A percentile compares a stretch with the other conserved stretches of the same genome.
These are phyloP conservation scores for Drosophila repletoides DNA, from an alignment of 1,140 invertebrate genomes.

Conservation along the genomic window DNA sequence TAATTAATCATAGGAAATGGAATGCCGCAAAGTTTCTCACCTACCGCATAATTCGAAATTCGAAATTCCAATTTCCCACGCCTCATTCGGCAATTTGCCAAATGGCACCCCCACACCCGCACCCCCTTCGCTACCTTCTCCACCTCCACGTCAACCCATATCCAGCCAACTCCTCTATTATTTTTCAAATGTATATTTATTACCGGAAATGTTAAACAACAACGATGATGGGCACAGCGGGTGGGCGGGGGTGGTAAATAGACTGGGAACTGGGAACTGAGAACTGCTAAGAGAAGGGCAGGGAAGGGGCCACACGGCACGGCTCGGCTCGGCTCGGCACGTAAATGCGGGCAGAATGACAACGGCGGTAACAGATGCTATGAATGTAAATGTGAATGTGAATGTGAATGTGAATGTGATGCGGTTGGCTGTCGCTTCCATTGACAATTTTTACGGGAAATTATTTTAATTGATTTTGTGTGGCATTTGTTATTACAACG, in stretches of 20 bases:
- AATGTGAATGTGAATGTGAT: too few relatives aligned
- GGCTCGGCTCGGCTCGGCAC: not conserved
- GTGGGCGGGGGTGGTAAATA: not conserved
- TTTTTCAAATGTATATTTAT: slow-evolving; percentile 78
- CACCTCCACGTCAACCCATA: not conserved
- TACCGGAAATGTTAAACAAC: slow-evolving; percentile 78
- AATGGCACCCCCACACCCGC: slow-evolving; percentile 14
- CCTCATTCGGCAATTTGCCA: slow-evolving; percentile 64
- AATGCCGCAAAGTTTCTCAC: slow-evolving; percentile 78
- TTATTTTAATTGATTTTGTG: slow-evolving; percentile 74
- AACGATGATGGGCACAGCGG: slow-evolving; percentile 32
- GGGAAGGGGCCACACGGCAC: not conserved
- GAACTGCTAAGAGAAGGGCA: not conserved
- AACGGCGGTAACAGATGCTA: slow-evolving; percentile 63
- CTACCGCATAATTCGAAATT: slow-evolving; percentile 54
- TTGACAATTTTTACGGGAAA: slow-evolving; percentile 63
- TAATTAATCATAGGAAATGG: slow-evolving; percentile 77
- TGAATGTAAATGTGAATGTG: too few relatives aligned
- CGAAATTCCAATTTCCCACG: slow-evolving; percentile 72
- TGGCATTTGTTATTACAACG: slow-evolving; percentile 64
- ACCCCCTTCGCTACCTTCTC: not conserved
- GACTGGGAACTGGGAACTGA: not conserved
- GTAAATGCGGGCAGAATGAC: slow-evolving; percentile 55
- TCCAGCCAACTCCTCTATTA: slow-evolving; percentile 46
- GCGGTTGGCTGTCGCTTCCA: slow-evolving; percentile 26